These are phyloP conservation scores for Pterophyllum scalare DNA, from an alignment of 2,113 vertebrate genomes.

Conservation along the genomic window DNA sequence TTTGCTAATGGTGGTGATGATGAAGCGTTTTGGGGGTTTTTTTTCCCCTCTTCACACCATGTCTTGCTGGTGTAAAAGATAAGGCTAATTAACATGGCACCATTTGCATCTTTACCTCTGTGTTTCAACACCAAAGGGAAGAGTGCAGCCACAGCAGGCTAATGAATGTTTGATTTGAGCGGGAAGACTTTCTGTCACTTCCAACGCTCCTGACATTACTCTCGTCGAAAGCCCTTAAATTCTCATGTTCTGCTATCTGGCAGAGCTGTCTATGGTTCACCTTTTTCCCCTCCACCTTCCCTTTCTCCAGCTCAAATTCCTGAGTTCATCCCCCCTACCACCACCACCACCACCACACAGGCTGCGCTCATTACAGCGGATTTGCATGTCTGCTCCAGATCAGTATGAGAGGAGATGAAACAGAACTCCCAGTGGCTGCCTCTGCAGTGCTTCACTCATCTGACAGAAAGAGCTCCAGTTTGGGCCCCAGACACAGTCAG, in stretches of 20 bases:
- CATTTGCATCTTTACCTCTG: conserved; percentile 62
- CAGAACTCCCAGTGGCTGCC: conserved; percentile 79
- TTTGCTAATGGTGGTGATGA: conserved; percentile 38
- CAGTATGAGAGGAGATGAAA: conserved; percentile 78
- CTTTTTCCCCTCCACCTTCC: conserved; percentile 47
- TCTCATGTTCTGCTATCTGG: conserved; percentile 43
- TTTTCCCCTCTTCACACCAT: conserved; percentile 31
- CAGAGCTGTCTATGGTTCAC: conserved; percentile 47
- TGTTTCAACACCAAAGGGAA: conserved; percentile 50
- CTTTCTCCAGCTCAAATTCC: conserved; percentile 71
- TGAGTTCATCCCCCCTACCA: conserved; percentile 46
- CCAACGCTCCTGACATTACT: conserved; percentile 49
- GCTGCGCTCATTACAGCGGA: conserved; percentile 78
- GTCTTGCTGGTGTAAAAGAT: conserved; percentile 62
- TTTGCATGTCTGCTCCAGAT: conserved; percentile 83
- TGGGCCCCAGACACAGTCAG: conserved; percentile 70
- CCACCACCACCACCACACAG: conserved; percentile 50
- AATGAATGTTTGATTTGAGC: conserved; percentile 76
- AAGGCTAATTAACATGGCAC: conserved; percentile 65
- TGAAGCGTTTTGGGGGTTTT: neutral
- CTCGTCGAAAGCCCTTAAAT: conserved; percentile 49
- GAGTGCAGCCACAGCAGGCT: conserved; percentile 50
- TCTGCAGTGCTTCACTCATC: conserved; percentile 78
- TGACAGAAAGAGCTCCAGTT: conserved; percentile 76
- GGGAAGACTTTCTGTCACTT: conserved; percentile 64